Evolutionary conservation across 2,113 vertebrate genomes (phyloP).

Genomic region (Electrona antarctica): DNA sequence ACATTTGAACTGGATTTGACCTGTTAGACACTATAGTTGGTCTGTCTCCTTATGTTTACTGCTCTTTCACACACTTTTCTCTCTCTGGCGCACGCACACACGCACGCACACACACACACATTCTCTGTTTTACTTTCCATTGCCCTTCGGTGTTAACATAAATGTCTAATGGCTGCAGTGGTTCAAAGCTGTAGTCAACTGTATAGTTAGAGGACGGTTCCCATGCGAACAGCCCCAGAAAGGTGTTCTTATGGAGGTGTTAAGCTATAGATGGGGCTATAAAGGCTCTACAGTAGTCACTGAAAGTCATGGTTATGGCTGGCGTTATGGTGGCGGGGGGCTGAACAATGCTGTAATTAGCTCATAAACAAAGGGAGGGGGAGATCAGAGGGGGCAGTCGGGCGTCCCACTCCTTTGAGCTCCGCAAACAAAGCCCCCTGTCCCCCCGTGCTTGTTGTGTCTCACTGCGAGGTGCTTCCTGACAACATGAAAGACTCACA

Average conservation of each 20-base stretch:
- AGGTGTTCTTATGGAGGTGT: conserved; percentile 48
- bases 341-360: conserved; percentile 81
- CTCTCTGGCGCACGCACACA: background rate
- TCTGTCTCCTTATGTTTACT: conserved; percentile 7
- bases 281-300: conserved; percentile 64
- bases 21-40: conserved; percentile 24
- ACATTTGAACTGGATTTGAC: conserved; percentile 63
- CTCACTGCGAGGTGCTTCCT: conserved; percentile 78
- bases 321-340: conserved; percentile 40
- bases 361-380: conserved; percentile 79
- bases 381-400: conserved; percentile 74
- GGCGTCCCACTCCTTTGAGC: conserved; percentile 68
- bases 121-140: background rate
- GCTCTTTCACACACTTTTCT: conserved; percentile 13
- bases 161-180: background rate
- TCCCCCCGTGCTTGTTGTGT: conserved; percentile 77
- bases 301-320: conserved; percentile 48
- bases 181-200: background rate
- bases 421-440: conserved; percentile 67
- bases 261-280: conserved; percentile 59
- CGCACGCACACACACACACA: background rate
- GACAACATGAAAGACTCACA: conserved; percentile 76
- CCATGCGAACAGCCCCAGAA: conserved; percentile 28
- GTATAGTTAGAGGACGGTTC: conserved; percentile 9
- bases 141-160: background rate